Conservation (phyloP, 2,113 vertebrate genomes). For the Talpa occidentalis region DNA sequence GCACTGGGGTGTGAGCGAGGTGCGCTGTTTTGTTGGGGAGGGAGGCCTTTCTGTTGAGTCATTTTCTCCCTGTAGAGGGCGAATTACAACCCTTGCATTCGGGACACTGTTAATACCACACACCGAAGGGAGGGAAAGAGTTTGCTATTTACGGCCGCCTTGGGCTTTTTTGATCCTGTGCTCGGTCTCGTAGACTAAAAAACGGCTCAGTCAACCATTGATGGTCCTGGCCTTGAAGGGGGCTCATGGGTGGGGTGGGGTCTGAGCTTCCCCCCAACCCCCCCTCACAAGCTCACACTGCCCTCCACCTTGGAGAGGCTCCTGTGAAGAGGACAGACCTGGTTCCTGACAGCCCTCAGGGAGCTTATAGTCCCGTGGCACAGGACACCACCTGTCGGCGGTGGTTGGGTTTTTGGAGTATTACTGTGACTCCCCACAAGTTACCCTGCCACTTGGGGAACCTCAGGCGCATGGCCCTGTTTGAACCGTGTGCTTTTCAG, state of each 20-base stretch:
- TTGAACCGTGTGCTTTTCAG: accelerated
- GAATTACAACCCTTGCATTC: constrained; percentile 1
- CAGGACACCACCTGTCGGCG: not conserved
- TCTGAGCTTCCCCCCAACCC: not conserved
- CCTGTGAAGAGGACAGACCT: accelerated
- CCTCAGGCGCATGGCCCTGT: accelerated
- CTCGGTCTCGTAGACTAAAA: not conserved
- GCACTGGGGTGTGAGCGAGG: not conserved
- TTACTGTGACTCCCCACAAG: no score
- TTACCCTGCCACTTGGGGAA: accelerated
- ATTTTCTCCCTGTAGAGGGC: not conserved
- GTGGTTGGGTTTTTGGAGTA: not conserved
- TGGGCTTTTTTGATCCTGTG: not conserved
- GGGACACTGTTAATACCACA: constrained; percentile 32
- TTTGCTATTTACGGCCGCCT: constrained; percentile 1
- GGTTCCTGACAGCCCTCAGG: not conserved
- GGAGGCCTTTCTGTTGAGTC: constrained; percentile 41
- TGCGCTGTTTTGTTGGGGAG: not conserved
- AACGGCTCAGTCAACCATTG: not conserved
- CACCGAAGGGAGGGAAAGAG: not conserved
- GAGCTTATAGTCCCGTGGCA: not conserved
- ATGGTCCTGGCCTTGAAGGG: constrained; percentile 15
- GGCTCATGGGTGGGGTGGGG: not conserved
- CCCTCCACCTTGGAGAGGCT: not conserved
- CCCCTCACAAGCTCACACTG: not conserved